Percentiles rank a stretch among this genome's conserved stretches.
phyloP scores from a whole-genome alignment of 2,797 vertebrate genomes.

The Gallirallus australis region DNA sequence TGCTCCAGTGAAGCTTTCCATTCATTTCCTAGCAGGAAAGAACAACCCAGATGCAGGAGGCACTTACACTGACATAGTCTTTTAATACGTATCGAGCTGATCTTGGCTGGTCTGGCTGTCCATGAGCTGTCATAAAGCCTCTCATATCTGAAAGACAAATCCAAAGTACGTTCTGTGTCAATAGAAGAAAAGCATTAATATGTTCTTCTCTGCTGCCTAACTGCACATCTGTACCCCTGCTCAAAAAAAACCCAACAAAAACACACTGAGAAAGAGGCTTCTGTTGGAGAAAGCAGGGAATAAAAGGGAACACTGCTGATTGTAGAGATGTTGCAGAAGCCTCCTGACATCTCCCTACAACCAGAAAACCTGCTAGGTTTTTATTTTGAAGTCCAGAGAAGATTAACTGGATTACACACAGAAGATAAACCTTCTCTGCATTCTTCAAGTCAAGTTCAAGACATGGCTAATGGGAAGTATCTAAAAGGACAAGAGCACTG shows the following conservation, averaged over 20 bases:
- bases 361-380: neutral
- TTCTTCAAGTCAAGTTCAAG: neutral
- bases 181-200: neutral
- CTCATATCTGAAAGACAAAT: conserved; percentile 87
- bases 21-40: neutral
- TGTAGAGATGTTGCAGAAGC: neutral
- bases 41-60: neutral
- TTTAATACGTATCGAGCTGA: conserved; percentile 96
- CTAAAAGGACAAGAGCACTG: neutral
- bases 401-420: neutral
- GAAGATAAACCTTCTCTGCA: neutral
- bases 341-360: neutral
- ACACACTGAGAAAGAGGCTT: neutral
- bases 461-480: neutral
- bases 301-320: neutral
- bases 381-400: neutral
- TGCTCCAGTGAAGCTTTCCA: neutral
- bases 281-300: neutral
- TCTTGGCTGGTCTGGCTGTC: conserved; percentile 94
- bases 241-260: neutral
- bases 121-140: conserved; percentile 96
- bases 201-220: neutral
- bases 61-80: conserved; percentile 92
- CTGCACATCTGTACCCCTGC: neutral
- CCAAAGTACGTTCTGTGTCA: neutral